phyloP scores from a whole-genome alignment of 1,140 invertebrate species.

The Trichogramma pretiosum region DNA sequence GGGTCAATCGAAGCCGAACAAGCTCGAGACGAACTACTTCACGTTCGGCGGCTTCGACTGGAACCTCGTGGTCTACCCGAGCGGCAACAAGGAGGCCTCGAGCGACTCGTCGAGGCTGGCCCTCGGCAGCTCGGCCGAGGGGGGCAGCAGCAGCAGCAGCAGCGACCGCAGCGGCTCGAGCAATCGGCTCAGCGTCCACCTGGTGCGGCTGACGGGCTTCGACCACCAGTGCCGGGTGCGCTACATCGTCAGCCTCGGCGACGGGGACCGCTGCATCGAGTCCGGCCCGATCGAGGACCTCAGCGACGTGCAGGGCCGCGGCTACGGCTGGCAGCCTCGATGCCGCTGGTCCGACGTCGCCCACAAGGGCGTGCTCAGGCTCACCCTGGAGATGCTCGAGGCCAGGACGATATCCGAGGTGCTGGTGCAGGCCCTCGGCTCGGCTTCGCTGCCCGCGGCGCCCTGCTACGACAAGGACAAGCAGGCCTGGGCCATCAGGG shows the following conservation, averaged over 20 bases:
- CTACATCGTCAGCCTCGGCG: constrained; percentile 65
- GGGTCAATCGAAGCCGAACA: constrained; percentile 40
- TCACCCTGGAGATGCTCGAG: constrained; percentile 68
- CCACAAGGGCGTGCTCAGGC: constrained; percentile 52
- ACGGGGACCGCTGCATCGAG: constrained; percentile 62
- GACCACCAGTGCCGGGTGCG: constrained; percentile 71
- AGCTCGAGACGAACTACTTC: constrained; percentile 64
- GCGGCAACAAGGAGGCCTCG: constrained; percentile 48
- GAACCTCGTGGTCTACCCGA: constrained; percentile 67
- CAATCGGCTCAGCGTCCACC: constrained; percentile 51
- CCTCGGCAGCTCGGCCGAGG: constrained; percentile 57
- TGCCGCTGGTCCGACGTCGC: constrained; percentile 52
- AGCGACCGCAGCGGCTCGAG: constrained; percentile 30
- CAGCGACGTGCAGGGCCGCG: constrained; percentile 64
- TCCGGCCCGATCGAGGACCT: constrained; percentile 72
- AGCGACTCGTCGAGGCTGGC: constrained; percentile 39
- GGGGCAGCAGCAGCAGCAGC: constrained; percentile 34
- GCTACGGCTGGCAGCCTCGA: constrained; percentile 64
- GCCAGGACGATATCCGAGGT: constrained; percentile 69
- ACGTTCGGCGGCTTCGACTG: constrained; percentile 76
- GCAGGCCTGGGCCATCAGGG: constrained; percentile 72
- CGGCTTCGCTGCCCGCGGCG: constrained; percentile 44
- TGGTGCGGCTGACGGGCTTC: constrained; percentile 71
- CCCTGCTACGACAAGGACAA: constrained; percentile 80
- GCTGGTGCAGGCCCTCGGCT: constrained; percentile 42